These are phyloP conservation scores for Harpegnathos saltator DNA, from an alignment of 1,140 invertebrate genomes.

Conservation along the genomic window DNA sequence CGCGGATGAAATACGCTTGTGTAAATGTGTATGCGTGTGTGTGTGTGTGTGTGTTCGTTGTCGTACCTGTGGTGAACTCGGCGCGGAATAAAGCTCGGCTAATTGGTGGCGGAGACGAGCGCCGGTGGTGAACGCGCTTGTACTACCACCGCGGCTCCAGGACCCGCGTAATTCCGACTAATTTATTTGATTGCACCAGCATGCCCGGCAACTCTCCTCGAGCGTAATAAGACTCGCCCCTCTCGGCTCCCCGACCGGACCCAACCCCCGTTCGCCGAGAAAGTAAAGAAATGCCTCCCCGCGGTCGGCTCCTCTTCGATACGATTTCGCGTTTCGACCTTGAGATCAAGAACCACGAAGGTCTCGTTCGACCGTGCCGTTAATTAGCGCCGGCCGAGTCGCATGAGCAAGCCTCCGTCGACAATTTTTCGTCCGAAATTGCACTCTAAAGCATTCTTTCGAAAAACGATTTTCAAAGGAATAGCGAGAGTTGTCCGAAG, in stretches of 20 bases:
- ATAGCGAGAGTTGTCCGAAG: neutral
- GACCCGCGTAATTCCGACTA: conserved; percentile 78
- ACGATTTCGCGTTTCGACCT: conserved; percentile 10
- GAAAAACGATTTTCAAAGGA: neutral
- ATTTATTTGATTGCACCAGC: conserved; percentile 79
- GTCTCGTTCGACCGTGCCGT: neutral
- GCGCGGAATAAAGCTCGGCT: conserved; percentile 73
- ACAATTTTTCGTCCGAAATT: neutral
- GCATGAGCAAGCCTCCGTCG: neutral
- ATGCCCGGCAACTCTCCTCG: conserved; percentile 68
- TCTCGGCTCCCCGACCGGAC: conserved; percentile 33
- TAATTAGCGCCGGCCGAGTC: neutral
- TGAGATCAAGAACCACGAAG: conserved; percentile 23
- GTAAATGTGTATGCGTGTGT: neutral
- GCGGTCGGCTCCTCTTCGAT: conserved; percentile 42
- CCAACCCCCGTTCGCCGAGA: neutral
- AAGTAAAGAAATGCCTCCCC: conserved; percentile 27
- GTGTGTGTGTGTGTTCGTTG: neutral
- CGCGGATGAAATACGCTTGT: conserved; percentile 61
- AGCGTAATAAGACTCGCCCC: conserved; percentile 76
- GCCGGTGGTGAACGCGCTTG: conserved; percentile 58
- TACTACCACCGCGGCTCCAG: conserved; percentile 62
- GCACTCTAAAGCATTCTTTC: neutral
- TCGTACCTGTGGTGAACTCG: neutral
- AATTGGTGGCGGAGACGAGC: conserved; percentile 76